A percentile compares a stretch with the other conserved stretches of the same genome.
Evolutionary conservation across 2,113 vertebrate species (phyloP).

Genomic region (Notechis scutatus): DNA sequence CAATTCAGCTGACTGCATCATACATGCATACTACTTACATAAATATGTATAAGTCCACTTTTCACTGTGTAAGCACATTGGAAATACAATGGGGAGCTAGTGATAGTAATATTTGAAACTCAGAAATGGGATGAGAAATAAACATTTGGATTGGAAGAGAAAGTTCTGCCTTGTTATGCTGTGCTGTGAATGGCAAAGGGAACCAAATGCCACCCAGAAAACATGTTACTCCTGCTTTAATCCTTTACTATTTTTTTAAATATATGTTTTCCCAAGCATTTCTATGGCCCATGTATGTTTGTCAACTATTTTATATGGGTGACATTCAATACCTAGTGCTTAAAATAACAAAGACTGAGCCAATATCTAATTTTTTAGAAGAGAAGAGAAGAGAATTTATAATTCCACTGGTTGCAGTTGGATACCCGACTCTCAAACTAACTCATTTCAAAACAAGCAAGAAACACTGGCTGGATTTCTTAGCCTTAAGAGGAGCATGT

Average conservation of each 20-base stretch:
- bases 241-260: neutral
- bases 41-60: neutral
- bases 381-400: neutral
- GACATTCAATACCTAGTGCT: neutral
- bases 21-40: neutral
- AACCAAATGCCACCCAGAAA: neutral
- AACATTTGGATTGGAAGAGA: neutral
- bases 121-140: neutral
- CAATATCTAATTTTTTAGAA: neutral
- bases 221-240: neutral
- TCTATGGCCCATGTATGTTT: neutral
- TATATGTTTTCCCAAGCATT: conserved; percentile 19
- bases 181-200: neutral
- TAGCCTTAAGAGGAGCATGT: neutral
- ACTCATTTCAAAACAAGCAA: conserved; percentile 9
- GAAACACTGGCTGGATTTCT: neutral
- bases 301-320: conserved; percentile 12
- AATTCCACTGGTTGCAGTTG: neutral
- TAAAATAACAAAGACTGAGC: neutral
- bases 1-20: neutral
- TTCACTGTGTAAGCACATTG: neutral
- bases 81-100: neutral
- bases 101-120: neutral
- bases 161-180: neutral
- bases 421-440: neutral